Evolutionary conservation across 2,113 vertebrate species (phyloP).

Genomic region (Daboia siamensis): DNA sequence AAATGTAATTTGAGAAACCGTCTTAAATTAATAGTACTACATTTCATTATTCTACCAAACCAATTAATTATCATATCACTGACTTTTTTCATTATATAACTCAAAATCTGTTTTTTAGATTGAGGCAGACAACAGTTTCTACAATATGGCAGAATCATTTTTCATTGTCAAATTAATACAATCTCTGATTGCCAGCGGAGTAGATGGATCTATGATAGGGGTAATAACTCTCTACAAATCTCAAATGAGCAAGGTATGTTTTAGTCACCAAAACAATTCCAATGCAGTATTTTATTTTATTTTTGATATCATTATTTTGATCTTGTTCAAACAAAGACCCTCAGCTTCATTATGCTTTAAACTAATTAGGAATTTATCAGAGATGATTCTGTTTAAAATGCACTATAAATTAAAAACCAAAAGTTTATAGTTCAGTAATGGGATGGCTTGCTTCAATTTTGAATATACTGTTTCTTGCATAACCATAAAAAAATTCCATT

Average conservation of each 20-base stretch:
- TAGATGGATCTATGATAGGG: slow-evolving; percentile 66
- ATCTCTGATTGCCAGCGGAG: slow-evolving; percentile 68
- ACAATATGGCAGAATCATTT: slow-evolving; percentile 73
- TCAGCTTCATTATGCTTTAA: not conserved
- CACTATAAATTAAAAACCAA: not conserved
- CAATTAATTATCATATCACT: slow-evolving; percentile 18
- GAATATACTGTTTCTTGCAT: not conserved
- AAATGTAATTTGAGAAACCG: not conserved
- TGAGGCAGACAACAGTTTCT: slow-evolving; percentile 74
- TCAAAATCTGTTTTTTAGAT: slow-evolving; percentile 53
- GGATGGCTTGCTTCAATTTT: not conserved
- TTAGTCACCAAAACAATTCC: accelerated
- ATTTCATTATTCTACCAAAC: accelerated
- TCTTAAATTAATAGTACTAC: not conserved
- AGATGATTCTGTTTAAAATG: not conserved
- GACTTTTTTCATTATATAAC: not conserved
- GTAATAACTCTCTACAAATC: slow-evolving; percentile 79
- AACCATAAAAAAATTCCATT: not conserved
- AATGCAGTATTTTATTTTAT: not conserved
- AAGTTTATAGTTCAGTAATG: not conserved
- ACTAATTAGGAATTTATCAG: not conserved
- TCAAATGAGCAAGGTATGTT: slow-evolving; percentile 76
- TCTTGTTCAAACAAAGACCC: not conserved
- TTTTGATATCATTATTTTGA: not conserved
- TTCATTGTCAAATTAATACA: slow-evolving; percentile 76